Evolutionary conservation across 2,888 invertebrate genomes (phyloP), one percentile per base, ranked within the genome.

Genomic region (Crocallis elinguaria): DNA sequence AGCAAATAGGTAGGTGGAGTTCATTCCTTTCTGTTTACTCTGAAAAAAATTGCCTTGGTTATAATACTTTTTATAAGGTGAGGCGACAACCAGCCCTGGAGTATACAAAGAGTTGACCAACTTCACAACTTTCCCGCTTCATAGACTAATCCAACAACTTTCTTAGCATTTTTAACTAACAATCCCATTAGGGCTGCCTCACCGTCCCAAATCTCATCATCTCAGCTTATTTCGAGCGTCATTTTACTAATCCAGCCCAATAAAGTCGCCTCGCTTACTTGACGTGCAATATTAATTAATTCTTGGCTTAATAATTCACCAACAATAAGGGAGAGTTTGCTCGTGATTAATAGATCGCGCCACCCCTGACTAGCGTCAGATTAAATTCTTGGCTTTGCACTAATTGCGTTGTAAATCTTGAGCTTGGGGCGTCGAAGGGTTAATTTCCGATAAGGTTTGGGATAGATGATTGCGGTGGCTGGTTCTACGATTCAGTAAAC

Each of bases 201-300:
- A 37, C 3, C 25, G 53, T 36, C 42, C 57, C 63, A 14, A 30
- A 64, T 45, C 60, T 60, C 49, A 62, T 62, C 57, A 54, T 54
- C 42, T 33, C 25, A 27, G 41, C 54, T 37, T 12, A 55, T 54
- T 48, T 6, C 2, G 38, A 61, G 73, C 73, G 64, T 49, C 64
- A 74, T 70, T 60, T 68, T 74, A 67, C 33, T 6, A 9, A 38
- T 54, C 57, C 51, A 12, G 48, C 35, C 51, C 64, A 60, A 61
- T 51, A 58, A 53, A 49, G 56, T 64, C 53, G 48, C 51, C 45
- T 53, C 46, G 57, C 53, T 59, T 39, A 67, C 60, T 66, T 64
- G 71, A 69, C 65, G 61, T 64, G 64, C 65, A 60, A 59, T 70
- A 71, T 73, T 73, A 74, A 74, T 74, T 74, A 74, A 69, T 69